These are phyloP conservation scores for Noctua comes DNA, from an alignment of 2,888 invertebrate genomes.

Conservation along the genomic window DNA sequence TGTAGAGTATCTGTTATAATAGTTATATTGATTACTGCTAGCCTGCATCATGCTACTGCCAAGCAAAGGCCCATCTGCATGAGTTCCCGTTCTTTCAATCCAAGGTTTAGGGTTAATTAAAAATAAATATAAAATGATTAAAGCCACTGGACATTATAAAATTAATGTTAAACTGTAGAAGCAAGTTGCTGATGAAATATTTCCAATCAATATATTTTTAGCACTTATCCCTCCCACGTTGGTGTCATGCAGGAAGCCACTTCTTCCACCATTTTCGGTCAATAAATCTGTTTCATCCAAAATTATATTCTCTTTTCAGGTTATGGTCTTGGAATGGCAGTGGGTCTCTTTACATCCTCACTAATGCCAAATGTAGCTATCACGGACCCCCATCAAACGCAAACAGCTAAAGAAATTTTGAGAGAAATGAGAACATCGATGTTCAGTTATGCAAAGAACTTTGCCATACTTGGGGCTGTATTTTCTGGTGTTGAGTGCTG, in stretches of 20 bases:
- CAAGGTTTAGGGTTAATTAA: too few relatives aligned
- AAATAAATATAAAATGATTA: too few relatives aligned
- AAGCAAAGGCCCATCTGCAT: not conserved
- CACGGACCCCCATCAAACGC: constrained; percentile 92
- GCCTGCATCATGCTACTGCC: not conserved
- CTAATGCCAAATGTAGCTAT: constrained; percentile 96
- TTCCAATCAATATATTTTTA: not conserved
- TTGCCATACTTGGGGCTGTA: constrained; percentile 98
- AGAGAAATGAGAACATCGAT: constrained; percentile 98
- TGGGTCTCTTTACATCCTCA: constrained; percentile 98
- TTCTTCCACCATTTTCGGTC: not conserved
- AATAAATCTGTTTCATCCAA: not conserved
- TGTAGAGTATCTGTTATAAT: not conserved
- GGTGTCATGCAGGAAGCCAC: not conserved
- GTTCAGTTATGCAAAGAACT: constrained; percentile 98
- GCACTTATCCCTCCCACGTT: not conserved
- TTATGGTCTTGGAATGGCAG: constrained; percentile 97
- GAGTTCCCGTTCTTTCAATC: not conserved
- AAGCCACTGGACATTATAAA: not conserved
- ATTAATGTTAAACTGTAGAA: too few relatives aligned
- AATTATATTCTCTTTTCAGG: constrained; percentile 89
- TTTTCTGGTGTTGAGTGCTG: constrained; percentile 98
- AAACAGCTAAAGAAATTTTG: constrained; percentile 96
- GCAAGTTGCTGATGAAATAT: not conserved
- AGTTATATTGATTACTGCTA: not conserved